phyloP scores from a whole-genome alignment of 2,113 vertebrate species.

The Panurus biarmicus region DNA sequence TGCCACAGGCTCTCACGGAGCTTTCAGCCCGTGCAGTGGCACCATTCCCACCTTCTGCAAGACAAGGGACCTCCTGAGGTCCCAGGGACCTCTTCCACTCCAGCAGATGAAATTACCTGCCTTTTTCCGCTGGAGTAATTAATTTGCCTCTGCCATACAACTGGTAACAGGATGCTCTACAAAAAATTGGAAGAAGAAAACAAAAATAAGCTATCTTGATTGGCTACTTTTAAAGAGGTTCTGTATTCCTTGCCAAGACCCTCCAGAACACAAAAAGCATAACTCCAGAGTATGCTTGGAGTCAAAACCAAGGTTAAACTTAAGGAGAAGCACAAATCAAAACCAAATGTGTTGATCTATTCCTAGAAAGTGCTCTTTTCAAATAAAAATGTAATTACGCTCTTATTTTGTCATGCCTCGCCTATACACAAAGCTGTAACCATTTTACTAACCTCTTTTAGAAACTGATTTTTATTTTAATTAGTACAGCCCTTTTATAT shows the following conservation, averaged over 20 bases:
- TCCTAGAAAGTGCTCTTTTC: slow-evolving; percentile 35
- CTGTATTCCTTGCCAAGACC: background rate
- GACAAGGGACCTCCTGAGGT: background rate
- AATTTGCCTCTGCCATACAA: background rate
- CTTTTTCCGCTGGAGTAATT: background rate
- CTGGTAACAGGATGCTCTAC: background rate
- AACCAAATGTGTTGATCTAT: slow-evolving; percentile 1
- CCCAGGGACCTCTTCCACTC: background rate
- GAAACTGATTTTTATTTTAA: slow-evolving; percentile 15
- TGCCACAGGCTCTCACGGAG: fast-evolving
- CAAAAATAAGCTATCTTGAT: background rate
- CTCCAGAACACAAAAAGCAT: background rate
- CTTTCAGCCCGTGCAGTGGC: background rate
- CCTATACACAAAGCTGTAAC: background rate
- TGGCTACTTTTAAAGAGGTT: background rate
- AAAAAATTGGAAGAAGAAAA: background rate
- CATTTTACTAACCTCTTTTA: background rate
- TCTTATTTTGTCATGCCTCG: background rate
- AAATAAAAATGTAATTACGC: background rate
- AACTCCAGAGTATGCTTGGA: background rate
- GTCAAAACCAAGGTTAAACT: background rate
- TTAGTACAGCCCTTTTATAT: background rate
- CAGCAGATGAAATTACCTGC: background rate
- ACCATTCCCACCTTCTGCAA: background rate
- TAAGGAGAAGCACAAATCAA: slow-evolving; percentile 13